Evolutionary conservation across 92 coral and sea anemone genomes (phyloP), one percentile per base, ranked within the genome.

Genomic region (Epizoanthus ramosus): DNA sequence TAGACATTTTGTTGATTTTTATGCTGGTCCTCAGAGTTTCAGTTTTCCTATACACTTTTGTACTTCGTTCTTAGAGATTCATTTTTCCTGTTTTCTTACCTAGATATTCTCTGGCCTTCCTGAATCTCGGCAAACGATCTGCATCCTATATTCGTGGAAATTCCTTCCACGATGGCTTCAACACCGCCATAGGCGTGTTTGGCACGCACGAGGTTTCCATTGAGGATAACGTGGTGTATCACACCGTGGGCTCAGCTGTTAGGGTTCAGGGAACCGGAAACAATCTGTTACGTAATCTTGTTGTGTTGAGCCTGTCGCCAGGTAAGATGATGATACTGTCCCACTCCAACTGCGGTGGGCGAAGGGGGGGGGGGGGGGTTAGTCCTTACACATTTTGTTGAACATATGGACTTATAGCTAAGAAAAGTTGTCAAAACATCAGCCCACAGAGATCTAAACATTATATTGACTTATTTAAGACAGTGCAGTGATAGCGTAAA

Each of bases 111-210:
- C 80, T 94, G 47, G 91, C 95, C 4, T 60, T 94, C 79, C 85
- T 94, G 37, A 90, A 90, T 82, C 89, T 86, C 53, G 84, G 92
- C 54, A 66, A 83, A 41, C 50, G 76, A 15, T 75, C 84, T 4
- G 80, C 87, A 54, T 92, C 94, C 54, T 94, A 85, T 52, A 89
- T 94, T 69, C 90, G 92, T 43, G 98, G 98, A n/a, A 94, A 90
- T 59, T 92, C 98, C 14, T 92, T 94, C 83, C 95, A 90, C 80
- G 89, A 90, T 81, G 93, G 95, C 50, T 92, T 92, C 84, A 94
- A 92, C 84, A 87, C 92, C 14, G 98, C 94, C 21, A 71, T 94
- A 57, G 98, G 98, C 10, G 91, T 90, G 41, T 92, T 92, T 79
- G 95, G 94, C 7, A 87, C 95, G 65, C 74, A 87, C 47, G 85